These are phyloP conservation scores for Staurois parvus DNA, from an alignment of 2,797 vertebrate genomes.

Conservation along the genomic window DNA sequence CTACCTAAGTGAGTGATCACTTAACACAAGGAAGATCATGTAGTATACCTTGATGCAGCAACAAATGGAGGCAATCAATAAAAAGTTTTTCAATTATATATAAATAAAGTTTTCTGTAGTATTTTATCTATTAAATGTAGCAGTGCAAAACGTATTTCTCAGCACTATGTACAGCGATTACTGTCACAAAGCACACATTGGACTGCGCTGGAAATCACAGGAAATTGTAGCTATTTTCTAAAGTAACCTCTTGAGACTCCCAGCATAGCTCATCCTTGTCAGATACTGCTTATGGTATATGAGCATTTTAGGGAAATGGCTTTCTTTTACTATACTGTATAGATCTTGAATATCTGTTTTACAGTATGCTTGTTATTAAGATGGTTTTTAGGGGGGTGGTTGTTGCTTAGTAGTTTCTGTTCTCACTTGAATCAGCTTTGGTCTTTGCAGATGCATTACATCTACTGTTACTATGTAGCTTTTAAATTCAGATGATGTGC, in stretches of 20 bases:
- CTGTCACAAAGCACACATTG: slow-evolving; percentile 40
- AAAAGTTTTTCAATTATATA: slow-evolving; percentile 22
- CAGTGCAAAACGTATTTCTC: slow-evolving; percentile 22
- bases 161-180: slow-evolving; percentile 46
- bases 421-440: no score
- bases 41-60: neutral
- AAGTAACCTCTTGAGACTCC: slow-evolving; percentile 57
- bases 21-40: neutral
- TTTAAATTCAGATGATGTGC: no score
- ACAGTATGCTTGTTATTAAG: neutral
- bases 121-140: slow-evolving; percentile 35
- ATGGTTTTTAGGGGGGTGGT: neutral
- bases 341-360: neutral
- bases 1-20: neutral
- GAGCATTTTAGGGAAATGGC: slow-evolving; percentile 24
- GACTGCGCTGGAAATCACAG: slow-evolving; percentile 27
- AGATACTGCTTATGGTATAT: slow-evolving; percentile 6
- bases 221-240: slow-evolving; percentile 61
- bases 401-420: no score
- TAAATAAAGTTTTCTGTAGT: slow-evolving; percentile 39
- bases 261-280: slow-evolving; percentile 6
- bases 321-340: slow-evolving; percentile 30
- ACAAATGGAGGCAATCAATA: neutral
- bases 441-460: no score
- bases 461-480: no score